phyloP scores from a whole-genome alignment of 2,797 vertebrate genomes.

The Botia almorhae region DNA sequence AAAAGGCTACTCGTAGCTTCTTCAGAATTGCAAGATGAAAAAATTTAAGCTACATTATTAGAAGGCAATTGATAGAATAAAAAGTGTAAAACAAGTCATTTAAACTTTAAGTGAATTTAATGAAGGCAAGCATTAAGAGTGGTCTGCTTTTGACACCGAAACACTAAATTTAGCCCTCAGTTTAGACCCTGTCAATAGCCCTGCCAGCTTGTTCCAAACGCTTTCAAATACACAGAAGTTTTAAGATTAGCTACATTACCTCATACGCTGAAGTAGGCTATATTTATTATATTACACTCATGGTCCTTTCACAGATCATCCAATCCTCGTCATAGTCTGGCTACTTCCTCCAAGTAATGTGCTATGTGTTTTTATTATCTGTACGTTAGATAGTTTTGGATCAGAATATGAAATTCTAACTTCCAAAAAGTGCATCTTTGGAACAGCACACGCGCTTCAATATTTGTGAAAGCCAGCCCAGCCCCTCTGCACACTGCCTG shows the following conservation, averaged over 20 bases:
- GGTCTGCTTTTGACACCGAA: background rate
- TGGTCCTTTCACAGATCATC: background rate
- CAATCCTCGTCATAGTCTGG: background rate
- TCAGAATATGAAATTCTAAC: conserved; percentile 14
- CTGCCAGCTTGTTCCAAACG: background rate
- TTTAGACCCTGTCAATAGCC: background rate
- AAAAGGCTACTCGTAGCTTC: background rate
- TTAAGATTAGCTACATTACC: background rate
- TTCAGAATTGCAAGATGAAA: background rate
- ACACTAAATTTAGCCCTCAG: background rate
- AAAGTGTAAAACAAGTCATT: background rate
- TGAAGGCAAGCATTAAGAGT: background rate
- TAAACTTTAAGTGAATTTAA: background rate
- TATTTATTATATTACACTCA: background rate
- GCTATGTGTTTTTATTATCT: background rate
- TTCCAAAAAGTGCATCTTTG: conserved; percentile 15
- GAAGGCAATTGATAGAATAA: background rate
- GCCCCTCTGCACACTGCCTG: background rate
- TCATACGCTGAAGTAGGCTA: background rate
- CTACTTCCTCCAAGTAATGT: background rate
- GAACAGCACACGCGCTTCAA: background rate
- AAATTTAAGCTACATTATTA: background rate
- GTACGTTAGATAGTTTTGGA: conserved; percentile 18
- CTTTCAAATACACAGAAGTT: background rate
- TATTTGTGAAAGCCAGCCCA: conserved; percentile 12